A percentile compares a stretch with the other conserved stretches of the same genome.
phyloP scores from a whole-genome alignment of 2,113 vertebrate species.

The Gymnogyps californianus region DNA sequence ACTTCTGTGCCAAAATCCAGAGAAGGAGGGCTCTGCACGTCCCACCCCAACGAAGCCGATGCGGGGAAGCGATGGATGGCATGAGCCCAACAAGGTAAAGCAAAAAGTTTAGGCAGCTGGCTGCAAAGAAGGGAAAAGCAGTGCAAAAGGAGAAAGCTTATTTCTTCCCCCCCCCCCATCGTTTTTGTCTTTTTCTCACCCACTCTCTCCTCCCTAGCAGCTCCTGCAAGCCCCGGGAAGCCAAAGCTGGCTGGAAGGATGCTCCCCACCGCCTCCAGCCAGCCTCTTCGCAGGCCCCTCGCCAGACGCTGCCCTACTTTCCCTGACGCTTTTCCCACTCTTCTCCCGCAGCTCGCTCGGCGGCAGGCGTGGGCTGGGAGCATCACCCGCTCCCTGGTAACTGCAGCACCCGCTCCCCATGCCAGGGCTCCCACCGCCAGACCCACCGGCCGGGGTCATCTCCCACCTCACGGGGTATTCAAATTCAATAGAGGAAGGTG shows the following conservation, averaged over 20 bases:
- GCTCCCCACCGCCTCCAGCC: not conserved
- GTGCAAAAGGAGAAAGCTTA: not conserved
- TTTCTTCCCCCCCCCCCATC: rapidly evolving
- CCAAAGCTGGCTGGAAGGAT: not conserved
- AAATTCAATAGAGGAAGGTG: rapidly evolving
- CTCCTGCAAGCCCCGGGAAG: not conserved
- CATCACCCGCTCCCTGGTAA: not conserved
- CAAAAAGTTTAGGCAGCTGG: not conserved
- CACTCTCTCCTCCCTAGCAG: not conserved
- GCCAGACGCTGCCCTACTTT: conserved; percentile 53
- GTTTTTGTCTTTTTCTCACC: not conserved
- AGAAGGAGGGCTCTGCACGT: rapidly evolving
- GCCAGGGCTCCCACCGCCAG: not conserved
- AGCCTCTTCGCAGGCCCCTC: not conserved
- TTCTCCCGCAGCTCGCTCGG: not conserved
- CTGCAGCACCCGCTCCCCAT: not conserved
- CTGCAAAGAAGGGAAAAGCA: not conserved
- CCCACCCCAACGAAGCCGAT: rapidly evolving
- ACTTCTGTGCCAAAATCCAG: not conserved
- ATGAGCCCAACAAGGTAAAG: not conserved
- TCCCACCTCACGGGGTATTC: not conserved
- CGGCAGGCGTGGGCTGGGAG: not conserved
- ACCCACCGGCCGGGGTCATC: not conserved
- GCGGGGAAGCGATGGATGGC: rapidly evolving
- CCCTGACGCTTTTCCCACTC: not conserved